Evolutionary conservation across 2,888 invertebrate genomes (phyloP).

Genomic region (Diaprepes abbreviatus): DNA sequence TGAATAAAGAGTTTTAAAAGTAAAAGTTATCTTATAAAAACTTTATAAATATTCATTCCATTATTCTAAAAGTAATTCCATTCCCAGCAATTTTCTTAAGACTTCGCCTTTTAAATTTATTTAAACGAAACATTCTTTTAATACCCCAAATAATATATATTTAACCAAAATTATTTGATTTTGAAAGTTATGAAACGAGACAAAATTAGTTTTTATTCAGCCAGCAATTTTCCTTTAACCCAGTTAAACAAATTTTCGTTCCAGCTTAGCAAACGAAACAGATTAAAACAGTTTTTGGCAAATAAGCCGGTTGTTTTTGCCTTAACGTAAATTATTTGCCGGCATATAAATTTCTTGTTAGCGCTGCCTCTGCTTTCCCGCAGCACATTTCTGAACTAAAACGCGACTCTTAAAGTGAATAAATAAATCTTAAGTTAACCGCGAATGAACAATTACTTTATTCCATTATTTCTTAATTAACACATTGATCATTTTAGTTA

Average conservation of each 20-base stretch:
- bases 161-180: not conserved
- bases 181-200: not conserved
- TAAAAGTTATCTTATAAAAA: too few species aligned
- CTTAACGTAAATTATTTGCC: slow-evolving; percentile 20
- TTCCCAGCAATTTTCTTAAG: too few species aligned
- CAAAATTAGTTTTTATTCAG: not conserved
- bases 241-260: slow-evolving; percentile 14
- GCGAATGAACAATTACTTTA: not conserved
- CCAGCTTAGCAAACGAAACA: slow-evolving; percentile 16
- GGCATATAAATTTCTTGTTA: slow-evolving; percentile 24
- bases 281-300: slow-evolving; percentile 33
- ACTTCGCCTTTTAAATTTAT: too few species aligned
- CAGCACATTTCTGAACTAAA: slow-evolving; percentile 19
- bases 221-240: not conserved
- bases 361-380: slow-evolving; percentile 14
- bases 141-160: too few species aligned
- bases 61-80: too few species aligned
- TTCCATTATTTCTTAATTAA: not conserved
- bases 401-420: slow-evolving; percentile 15
- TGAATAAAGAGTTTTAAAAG: too few species aligned
- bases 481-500: not conserved
- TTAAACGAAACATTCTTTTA: too few species aligned
- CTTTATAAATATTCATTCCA: too few species aligned
- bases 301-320: slow-evolving; percentile 28
- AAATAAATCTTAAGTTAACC: slow-evolving; percentile 18